Percentiles rank a stretch among this genome's conserved stretches.
Conservation (phyloP, 2,888 invertebrate species). For the Idaea biselata region DNA sequence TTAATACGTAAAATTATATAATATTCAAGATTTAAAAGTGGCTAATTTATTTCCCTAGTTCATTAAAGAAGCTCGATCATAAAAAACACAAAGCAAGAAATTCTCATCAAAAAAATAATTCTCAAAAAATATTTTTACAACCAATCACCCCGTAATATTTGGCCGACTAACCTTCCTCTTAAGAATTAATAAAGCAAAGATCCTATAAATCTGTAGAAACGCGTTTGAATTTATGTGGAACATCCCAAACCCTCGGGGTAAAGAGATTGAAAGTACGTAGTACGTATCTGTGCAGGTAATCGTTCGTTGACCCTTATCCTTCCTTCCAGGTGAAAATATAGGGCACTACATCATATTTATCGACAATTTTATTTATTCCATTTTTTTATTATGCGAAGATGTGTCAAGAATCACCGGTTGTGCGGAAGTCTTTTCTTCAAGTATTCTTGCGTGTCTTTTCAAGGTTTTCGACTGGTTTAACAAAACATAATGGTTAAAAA, state of each 20-base stretch:
- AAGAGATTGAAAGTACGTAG: conserved; percentile 34
- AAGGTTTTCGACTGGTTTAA: background rate
- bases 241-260: conserved; percentile 25
- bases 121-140: conserved; percentile 9
- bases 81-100: background rate
- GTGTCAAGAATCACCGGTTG: background rate
- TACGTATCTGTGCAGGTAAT: conserved; percentile 33
- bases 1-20: too few relatives aligned
- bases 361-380: background rate
- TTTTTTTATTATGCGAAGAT: background rate
- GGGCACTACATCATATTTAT: conserved; percentile 5
- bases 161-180: conserved; percentile 13
- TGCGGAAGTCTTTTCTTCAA: background rate
- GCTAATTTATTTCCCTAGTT: background rate
- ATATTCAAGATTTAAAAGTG: too few relatives aligned
- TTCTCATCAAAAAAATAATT: background rate
- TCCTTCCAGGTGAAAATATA: conserved; percentile 25
- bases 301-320: conserved; percentile 28
- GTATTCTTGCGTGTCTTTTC: background rate
- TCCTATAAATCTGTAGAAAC: conserved; percentile 46
- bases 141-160: conserved; percentile 5
- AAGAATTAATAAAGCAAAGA: conserved; percentile 39
- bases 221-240: conserved; percentile 45
- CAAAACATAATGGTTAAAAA: background rate
- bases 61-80: background rate